These are phyloP conservation scores for Abscondita cerata DNA, from an alignment of 2,888 invertebrate genomes.

Conservation along the genomic window DNA sequence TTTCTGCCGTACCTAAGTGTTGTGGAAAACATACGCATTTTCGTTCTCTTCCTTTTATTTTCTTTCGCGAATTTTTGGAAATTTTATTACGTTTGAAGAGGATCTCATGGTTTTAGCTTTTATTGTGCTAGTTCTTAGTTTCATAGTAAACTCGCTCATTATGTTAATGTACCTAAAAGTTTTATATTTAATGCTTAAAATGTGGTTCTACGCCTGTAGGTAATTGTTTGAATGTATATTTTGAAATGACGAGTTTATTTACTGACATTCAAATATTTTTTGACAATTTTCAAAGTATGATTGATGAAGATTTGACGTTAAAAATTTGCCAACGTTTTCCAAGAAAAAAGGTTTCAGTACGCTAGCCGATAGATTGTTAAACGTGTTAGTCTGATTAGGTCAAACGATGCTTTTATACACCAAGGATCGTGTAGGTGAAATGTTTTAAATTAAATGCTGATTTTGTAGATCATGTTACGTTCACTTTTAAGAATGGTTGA, in stretches of 20 bases:
- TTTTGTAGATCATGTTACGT: too few relatives aligned
- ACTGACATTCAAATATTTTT: constrained; percentile 25
- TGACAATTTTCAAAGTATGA: background rate
- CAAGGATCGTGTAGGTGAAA: too few relatives aligned
- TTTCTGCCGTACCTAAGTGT: constrained; percentile 67
- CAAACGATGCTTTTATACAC: too few relatives aligned
- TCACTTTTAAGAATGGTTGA: too few relatives aligned
- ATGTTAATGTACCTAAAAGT: constrained; percentile 22
- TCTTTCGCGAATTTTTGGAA: constrained; percentile 26
- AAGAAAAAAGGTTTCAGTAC: too few relatives aligned
- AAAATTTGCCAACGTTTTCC: too few relatives aligned
- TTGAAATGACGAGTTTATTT: constrained; percentile 29
- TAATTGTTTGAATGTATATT: constrained; percentile 32
- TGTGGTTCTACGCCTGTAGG: constrained; percentile 37
- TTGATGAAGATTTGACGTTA: background rate
- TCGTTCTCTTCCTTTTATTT: constrained; percentile 51
- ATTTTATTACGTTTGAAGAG: constrained; percentile 21
- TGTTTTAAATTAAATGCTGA: too few relatives aligned
- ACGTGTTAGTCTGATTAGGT: too few relatives aligned
- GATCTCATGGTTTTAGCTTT: constrained; percentile 37
- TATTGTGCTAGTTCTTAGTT: constrained; percentile 39
- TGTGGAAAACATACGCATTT: constrained; percentile 69
- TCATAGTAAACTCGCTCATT: constrained; percentile 40
- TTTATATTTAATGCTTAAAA: constrained; percentile 25
- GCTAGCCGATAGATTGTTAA: too few relatives aligned